Percentiles rank a stretch among this genome's conserved stretches.
phyloP scores from a whole-genome alignment of 2,888 invertebrate species.

The Acrobasis repandana region DNA sequence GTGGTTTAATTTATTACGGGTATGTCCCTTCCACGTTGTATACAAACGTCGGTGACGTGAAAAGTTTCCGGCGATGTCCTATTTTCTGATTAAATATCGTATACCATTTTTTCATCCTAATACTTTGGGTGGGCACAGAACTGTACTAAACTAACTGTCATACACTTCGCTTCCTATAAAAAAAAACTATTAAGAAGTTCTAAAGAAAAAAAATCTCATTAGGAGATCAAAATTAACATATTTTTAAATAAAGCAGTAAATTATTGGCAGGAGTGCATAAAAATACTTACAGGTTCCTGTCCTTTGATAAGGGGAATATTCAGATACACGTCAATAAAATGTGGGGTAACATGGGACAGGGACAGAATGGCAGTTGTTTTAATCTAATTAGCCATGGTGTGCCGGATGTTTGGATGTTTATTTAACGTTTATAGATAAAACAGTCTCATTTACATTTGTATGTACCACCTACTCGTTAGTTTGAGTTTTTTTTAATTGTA shows the following conservation, averaged over 20 bases:
- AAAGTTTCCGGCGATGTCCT: too few species aligned
- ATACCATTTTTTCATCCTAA: too few species aligned
- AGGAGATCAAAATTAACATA: slow-evolving; percentile 21
- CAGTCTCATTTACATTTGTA: slow-evolving; percentile 18
- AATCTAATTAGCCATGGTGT: slow-evolving; percentile 13
- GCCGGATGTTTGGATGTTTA: not conserved
- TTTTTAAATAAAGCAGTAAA: slow-evolving; percentile 20
- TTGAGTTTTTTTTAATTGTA: too few species aligned
- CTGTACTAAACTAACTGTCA: too few species aligned
- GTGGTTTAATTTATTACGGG: too few species aligned
- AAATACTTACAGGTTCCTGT: slow-evolving; percentile 14
- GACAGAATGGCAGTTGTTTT: slow-evolving; percentile 6
- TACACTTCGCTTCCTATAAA: slow-evolving; percentile 4
- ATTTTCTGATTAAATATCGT: too few species aligned
- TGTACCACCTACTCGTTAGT: too few species aligned
- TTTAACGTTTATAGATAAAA: slow-evolving; percentile 41
- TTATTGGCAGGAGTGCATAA: slow-evolving; percentile 22
- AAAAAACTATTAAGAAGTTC: not conserved
- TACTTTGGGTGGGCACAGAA: not conserved
- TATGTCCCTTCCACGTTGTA: too few species aligned
- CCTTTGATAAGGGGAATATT: slow-evolving; percentile 16
- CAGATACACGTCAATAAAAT: slow-evolving; percentile 7
- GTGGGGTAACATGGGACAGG: slow-evolving; percentile 2
- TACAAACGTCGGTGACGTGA: too few species aligned
- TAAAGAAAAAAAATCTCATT: slow-evolving; percentile 20